Evolutionary conservation across 2,113 vertebrate genomes (phyloP).

Genomic region (Lutjanus erythropterus): DNA sequence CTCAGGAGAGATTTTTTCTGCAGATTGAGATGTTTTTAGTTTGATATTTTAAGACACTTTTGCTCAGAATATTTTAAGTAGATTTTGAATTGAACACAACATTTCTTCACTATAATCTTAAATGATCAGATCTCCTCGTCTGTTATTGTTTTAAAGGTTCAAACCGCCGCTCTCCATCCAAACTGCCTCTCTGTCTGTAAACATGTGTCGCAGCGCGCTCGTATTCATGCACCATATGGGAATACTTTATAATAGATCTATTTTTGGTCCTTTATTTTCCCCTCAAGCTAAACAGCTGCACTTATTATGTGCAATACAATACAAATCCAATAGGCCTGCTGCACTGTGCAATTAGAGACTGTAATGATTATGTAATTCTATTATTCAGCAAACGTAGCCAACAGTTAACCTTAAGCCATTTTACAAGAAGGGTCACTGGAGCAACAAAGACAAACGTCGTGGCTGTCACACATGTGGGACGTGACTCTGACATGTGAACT

Average conservation of each 20-base stretch:
- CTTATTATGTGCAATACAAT: slow-evolving; percentile 75
- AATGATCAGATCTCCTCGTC: neutral
- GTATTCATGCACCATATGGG: slow-evolving; percentile 47
- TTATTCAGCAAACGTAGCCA: slow-evolving; percentile 45
- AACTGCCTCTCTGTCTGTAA: neutral
- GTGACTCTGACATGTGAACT: neutral
- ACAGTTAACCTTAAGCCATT: slow-evolving; percentile 48
- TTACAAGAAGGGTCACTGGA: slow-evolving; percentile 4
- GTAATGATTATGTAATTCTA: slow-evolving; percentile 66
- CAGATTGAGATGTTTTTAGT: too few species aligned
- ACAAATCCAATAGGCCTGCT: slow-evolving; percentile 61
- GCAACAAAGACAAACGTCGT: slow-evolving; percentile 11
- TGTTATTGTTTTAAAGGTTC: neutral
- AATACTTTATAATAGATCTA: slow-evolving; percentile 61
- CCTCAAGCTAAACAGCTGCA: slow-evolving; percentile 72
- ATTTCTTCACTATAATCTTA: neutral
- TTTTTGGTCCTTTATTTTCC: slow-evolving; percentile 57
- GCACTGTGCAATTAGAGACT: slow-evolving; percentile 61
- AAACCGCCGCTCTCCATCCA: neutral
- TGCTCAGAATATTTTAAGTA: too few species aligned
- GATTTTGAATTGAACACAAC: too few species aligned
- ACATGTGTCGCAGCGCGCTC: neutral
- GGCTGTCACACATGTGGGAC: neutral
- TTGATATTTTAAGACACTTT: too few species aligned
- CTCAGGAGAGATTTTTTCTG: too few species aligned